A percentile compares a stretch with the other conserved stretches of the same genome.
Conservation (phyloP, 2,113 vertebrate species). For the Callithrix jacchus region DNA sequence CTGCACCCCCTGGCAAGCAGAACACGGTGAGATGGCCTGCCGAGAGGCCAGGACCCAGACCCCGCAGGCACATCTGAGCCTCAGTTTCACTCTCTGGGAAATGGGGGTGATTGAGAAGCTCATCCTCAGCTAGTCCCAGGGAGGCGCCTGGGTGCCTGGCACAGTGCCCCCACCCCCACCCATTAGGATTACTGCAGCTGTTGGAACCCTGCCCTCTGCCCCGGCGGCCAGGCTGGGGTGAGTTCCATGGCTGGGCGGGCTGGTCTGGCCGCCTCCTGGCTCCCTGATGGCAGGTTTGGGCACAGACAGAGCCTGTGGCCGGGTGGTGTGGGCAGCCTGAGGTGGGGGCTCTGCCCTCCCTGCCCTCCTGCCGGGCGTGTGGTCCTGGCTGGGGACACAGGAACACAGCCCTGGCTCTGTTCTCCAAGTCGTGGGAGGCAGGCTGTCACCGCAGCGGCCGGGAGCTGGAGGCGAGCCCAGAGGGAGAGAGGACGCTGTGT, state of each 20-base stretch:
- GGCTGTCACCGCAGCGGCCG: constrained; percentile 54
- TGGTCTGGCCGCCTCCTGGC: background rate
- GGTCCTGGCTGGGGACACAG: constrained; percentile 52
- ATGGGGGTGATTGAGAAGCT: fast-evolving
- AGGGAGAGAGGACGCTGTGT: background rate
- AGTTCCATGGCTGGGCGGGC: background rate
- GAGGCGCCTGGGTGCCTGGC: background rate
- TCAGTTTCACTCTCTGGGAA: background rate
- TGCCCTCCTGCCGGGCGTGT: constrained; percentile 11
- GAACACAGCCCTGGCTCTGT: constrained; percentile 71
- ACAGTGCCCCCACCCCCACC: background rate
- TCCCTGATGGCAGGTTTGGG: constrained; percentile 48
- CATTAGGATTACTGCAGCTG: no score
- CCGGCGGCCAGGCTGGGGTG: background rate
- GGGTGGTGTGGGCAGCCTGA: background rate
- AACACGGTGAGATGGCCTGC: background rate
- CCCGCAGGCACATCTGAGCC: fast-evolving
- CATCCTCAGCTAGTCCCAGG: background rate
- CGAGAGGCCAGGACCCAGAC: background rate
- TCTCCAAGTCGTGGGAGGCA: constrained; percentile 64
- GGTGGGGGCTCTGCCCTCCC: background rate
- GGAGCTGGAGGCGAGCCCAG: constrained; percentile 69
- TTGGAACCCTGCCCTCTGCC: background rate
- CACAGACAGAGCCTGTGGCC: constrained; percentile 65
- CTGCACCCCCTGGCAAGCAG: background rate